Percentiles rank a stretch among this genome's conserved stretches.
Conservation (phyloP, 1,140 invertebrate genomes). For the Trissolcus basalis region DNA sequence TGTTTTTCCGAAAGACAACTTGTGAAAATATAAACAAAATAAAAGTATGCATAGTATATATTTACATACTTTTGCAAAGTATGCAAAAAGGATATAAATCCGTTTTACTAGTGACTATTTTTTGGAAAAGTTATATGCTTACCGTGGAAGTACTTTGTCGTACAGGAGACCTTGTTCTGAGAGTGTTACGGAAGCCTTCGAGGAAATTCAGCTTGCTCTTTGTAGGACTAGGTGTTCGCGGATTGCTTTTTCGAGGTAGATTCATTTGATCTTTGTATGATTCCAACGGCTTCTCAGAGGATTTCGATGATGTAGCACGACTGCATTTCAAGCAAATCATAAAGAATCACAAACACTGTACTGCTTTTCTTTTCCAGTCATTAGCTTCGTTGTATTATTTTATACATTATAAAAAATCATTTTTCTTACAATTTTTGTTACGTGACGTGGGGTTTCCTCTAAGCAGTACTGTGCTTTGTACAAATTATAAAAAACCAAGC, state of each 20-base stretch:
- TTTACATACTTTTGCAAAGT: too few relatives aligned
- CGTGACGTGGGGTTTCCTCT: too few relatives aligned
- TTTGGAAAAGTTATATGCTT: conserved; percentile 45
- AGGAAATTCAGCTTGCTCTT: conserved; percentile 81
- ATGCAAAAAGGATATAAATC: too few relatives aligned
- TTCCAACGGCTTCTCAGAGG: conserved; percentile 21
- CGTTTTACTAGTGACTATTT: too few relatives aligned
- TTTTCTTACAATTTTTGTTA: too few relatives aligned
- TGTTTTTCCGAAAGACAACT: too few relatives aligned
- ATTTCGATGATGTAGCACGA: conserved; percentile 65
- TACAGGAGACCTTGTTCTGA: conserved; percentile 74
- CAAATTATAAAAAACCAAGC: too few relatives aligned
- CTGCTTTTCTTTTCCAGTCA: conserved; percentile 36
- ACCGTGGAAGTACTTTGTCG: conserved; percentile 72
- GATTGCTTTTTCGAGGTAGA: conserved; percentile 64
- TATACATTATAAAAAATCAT: too few relatives aligned
- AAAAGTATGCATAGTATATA: too few relatives aligned
- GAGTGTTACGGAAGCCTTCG: conserved; percentile 79
- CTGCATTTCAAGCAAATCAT: conserved; percentile 74
- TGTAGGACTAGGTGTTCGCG: conserved; percentile 76
- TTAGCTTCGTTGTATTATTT: too few relatives aligned
- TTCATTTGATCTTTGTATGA: conserved; percentile 64
- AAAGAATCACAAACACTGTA: conserved; percentile 71
- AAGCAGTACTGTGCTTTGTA: too few relatives aligned
- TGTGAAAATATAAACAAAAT: too few relatives aligned